Evolutionary conservation across 2,797 vertebrate species (phyloP).

Genomic region (Enteromius thamalakanensis): DNA sequence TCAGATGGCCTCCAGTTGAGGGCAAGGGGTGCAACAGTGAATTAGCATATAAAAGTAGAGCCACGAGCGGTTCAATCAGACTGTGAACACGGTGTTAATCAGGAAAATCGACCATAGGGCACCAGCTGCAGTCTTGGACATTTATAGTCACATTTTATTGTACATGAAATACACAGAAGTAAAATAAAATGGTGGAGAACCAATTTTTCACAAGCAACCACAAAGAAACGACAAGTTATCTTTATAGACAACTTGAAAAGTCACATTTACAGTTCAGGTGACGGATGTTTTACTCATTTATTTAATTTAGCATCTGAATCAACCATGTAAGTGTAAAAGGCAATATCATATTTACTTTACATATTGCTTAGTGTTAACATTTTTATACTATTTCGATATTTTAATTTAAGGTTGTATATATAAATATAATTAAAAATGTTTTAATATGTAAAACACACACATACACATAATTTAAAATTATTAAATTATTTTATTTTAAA

Average conservation of each 20-base stretch:
- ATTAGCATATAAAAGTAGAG: constrained; percentile 42
- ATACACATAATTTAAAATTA: too few relatives aligned
- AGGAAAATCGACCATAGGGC: constrained; percentile 14
- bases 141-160: background rate
- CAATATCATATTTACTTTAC: background rate
- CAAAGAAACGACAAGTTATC: background rate
- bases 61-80: constrained; percentile 13
- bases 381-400: background rate
- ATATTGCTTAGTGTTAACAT: background rate
- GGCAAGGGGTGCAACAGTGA: constrained; percentile 26
- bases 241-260: background rate
- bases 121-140: constrained; percentile 14
- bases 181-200: background rate
- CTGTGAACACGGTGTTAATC: constrained; percentile 31
- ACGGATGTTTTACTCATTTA: background rate
- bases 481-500: too few relatives aligned
- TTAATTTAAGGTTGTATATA: too few relatives aligned
- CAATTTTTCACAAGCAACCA: background rate
- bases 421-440: too few relatives aligned
- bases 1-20: constrained; percentile 40
- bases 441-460: too few relatives aligned
- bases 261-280: background rate
- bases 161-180: background rate
- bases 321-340: background rate
- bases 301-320: background rate